Base-by-base conservation (phyloP, 2,113 vertebrate genomes). In the Piaya cayana region DNA sequence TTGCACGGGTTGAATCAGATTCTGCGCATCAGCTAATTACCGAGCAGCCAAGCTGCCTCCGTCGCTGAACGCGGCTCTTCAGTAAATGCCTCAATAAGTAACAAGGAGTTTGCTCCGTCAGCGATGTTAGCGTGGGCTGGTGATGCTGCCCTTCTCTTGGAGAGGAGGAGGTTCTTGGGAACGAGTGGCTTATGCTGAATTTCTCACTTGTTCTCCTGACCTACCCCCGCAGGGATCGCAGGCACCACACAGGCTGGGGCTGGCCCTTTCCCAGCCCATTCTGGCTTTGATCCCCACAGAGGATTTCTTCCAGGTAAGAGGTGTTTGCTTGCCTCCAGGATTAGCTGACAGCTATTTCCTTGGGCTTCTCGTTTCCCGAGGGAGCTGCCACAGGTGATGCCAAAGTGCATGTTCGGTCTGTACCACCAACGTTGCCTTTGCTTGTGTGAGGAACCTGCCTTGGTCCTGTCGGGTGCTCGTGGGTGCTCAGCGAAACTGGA, bases 351-450 rank as follows among this genome's bases (percentile, higher is more conserved):
- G 58, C 23, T n/a, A 0, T 71, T 39, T 27, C 52, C 53, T 68
- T 47, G 4, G 18, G 39, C 34, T 60, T 20, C 16, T 36, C 11
- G 0, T 27, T 2, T 7, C 71, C 64, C 4, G 0, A 12, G 60
- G 76, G 62, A n/a, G 15, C 32, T 15, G 56, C 42, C 21, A 0
- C 1, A 11, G 62, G 69, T 2, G 62, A 37, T n/a, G 32, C 12
- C 4, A 6, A 22, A 1, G 2, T 0, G 0, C 15, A 9, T 11
- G 20, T 39, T 37, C 12, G 20, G n/a, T 64, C 3, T 4, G 37
- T 15, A 15, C 34, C 14, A 4, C 25, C 67, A 6, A 7, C 30
- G 25, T 2, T 7, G n/a, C 37, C 45, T 53, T 59, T 1, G 11
- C 43, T 34, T 7, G 13, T 10, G 45, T 1, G 2, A 59, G 60